Evolutionary conservation across 2,888 invertebrate species (phyloP), one percentile per base, ranked within the genome.

Genomic region (Monoplex corrugatus): DNA sequence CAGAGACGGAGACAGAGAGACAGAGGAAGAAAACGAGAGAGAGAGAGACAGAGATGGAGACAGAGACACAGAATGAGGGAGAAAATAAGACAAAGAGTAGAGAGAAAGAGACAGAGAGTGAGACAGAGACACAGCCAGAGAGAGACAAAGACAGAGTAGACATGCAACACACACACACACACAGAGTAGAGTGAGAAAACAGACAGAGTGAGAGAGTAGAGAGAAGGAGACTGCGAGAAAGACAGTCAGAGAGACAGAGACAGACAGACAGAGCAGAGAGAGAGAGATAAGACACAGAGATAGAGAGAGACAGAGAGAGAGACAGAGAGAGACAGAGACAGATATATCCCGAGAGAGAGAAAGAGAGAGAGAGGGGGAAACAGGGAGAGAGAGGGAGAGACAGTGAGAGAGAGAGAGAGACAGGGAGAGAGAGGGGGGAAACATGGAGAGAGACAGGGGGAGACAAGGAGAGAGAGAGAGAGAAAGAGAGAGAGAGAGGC

Each of bases 331-430:
- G 50, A 63, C 16, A 63, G 63, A 63, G 68, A 68, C 28, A 68
- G 68, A 68, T 23, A 6, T 19, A 13, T 63, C n/a, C n/a, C 32
- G 72, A 75, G 38, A 75, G 72, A 43, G 78, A 43, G 40, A 40
- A 40, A 19, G 78, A 40, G 78, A 40, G 38, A 3, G 78, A 40
- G 78, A 40, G 78, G 19, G 40, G 5, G 38, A 40, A 40, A 78
- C 19, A 40, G 40, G 40, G 38, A 78, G 38, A 78, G 78, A 78
- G 23, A 78, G 78, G n/a, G 38, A 78, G 78, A 78, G 40, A 78
- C 23, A 78, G 38, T 40, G 78, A 40, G 0, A 40, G 40, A 16
- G 23, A 40, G 19, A 40, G 40, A 40, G 40, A 19, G 78, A 40
- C 3, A 40, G 40, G 23, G 78, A 40, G 78, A 78, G 13, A 40